These are phyloP conservation scores for Lysiphlebus fabarum DNA, from an alignment of 1,140 invertebrate genomes.

Conservation along the genomic window DNA sequence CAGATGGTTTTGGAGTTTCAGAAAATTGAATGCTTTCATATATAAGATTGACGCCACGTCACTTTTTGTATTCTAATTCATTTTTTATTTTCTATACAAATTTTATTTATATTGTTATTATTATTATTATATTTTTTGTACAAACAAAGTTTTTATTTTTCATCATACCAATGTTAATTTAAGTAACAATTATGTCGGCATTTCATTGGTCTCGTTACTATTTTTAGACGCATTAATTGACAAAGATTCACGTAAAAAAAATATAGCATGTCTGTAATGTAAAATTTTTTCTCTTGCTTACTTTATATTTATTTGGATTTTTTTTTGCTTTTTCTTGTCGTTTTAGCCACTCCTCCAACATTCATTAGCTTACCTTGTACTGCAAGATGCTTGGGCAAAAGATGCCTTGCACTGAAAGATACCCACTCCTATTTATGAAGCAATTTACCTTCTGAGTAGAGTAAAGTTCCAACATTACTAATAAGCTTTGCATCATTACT, in stretches of 20 bases:
- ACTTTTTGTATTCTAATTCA: neutral
- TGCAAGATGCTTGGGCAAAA: conserved; percentile 12
- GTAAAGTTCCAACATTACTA: conserved; percentile 17
- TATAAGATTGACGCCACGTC: conserved; percentile 3
- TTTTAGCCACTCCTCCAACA: conserved; percentile 9
- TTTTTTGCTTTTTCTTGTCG: neutral
- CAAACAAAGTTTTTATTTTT: no score
- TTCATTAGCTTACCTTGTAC: conserved; percentile 19
- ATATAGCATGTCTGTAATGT: neutral
- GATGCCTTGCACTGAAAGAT: conserved; percentile 5
- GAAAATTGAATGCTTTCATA: neutral
- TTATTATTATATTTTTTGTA: no score
- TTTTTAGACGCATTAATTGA: conserved; percentile 13
- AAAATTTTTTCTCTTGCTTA: neutral
- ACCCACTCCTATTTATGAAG: conserved; percentile 22
- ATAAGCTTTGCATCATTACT: conserved; percentile 22
- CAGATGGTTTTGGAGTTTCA: neutral
- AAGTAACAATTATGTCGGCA: no score
- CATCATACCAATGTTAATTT: no score
- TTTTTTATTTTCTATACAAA: neutral
- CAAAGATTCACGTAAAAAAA: conserved; percentile 2
- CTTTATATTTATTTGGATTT: neutral
- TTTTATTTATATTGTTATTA: neutral
- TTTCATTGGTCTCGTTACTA: conserved; percentile 17
- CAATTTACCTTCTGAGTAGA: conserved; percentile 16